These are phyloP conservation scores for Caenorhabditis sp. DNA, from an alignment of 2,888 invertebrate genomes.

Conservation along the genomic window DNA sequence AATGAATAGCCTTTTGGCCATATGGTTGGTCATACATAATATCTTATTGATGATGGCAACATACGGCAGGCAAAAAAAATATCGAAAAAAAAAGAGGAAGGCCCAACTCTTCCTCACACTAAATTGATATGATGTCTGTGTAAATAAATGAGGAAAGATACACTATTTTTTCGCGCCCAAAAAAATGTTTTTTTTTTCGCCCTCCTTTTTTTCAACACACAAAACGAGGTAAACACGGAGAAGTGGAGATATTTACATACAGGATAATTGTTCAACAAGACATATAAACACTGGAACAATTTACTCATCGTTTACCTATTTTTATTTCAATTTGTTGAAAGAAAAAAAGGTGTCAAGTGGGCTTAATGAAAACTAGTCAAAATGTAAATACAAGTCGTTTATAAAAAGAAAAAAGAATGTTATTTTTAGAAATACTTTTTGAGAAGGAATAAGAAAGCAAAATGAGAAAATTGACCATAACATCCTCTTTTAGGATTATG, in stretches of 20 bases:
- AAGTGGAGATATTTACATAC: too few relatives aligned
- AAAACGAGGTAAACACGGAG: neutral
- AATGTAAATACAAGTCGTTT: neutral
- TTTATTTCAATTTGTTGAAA: neutral
- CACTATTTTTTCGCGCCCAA: neutral
- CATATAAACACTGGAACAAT: neutral
- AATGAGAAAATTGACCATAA: neutral
- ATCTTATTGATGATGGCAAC: conserved; percentile 23
- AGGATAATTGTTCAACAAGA: neutral
- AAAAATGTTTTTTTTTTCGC: neutral
- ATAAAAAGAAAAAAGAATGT: neutral
- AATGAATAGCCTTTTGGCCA: conserved; percentile 12
- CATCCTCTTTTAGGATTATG: neutral
- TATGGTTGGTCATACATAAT: conserved; percentile 11
- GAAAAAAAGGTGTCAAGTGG: neutral
- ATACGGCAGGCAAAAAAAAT: conserved; percentile 6
- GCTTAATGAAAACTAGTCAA: neutral
- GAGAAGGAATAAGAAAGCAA: neutral
- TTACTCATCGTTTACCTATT: neutral
- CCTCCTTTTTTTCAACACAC: neutral
- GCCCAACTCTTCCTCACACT: neutral
- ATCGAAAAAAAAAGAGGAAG: conserved; percentile 9
- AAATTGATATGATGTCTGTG: neutral
- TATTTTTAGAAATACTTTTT: neutral
- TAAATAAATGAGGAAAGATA: neutral